These are phyloP conservation scores for Brachirus orientalis DNA, from an alignment of 2,113 vertebrate species.

Conservation along the genomic window DNA sequence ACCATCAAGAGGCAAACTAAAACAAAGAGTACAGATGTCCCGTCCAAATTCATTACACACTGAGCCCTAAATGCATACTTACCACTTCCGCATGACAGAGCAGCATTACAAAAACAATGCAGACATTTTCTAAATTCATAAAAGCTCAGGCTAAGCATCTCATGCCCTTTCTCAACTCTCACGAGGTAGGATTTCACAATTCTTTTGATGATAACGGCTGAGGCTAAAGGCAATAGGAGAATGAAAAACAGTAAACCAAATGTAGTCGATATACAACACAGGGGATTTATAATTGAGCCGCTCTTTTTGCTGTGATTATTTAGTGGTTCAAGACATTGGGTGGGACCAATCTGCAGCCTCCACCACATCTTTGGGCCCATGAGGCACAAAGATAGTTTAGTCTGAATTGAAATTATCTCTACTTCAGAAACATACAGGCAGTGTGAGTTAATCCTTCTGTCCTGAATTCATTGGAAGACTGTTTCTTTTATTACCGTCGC, in stretches of 20 bases:
- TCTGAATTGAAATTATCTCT: conserved; percentile 57
- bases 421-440: conserved; percentile 27
- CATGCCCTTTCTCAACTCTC: conserved; percentile 22
- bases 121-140: conserved; percentile 37
- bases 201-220: conserved; percentile 50
- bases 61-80: conserved; percentile 41
- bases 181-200: conserved; percentile 23
- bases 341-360: conserved; percentile 12
- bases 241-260: conserved; percentile 31
- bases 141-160: conserved; percentile 38
- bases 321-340: conserved; percentile 11
- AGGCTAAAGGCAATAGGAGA: conserved; percentile 23
- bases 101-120: conserved; percentile 32
- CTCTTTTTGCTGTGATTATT: conserved; percentile 33
- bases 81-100: conserved; percentile 44
- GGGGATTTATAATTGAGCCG: conserved; percentile 23
- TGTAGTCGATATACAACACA: conserved; percentile 16
- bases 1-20: conserved; percentile 47
- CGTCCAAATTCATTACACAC: conserved; percentile 44
- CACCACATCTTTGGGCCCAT: conserved; percentile 20
- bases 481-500: conserved; percentile 29
- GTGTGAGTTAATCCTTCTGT: conserved; percentile 42
- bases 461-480: conserved; percentile 44
- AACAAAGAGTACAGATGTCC: conserved; percentile 56
- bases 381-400: conserved; percentile 30